Conservation (phyloP, 2,797 vertebrate species). For the Syngnathus rostellatus region DNA sequence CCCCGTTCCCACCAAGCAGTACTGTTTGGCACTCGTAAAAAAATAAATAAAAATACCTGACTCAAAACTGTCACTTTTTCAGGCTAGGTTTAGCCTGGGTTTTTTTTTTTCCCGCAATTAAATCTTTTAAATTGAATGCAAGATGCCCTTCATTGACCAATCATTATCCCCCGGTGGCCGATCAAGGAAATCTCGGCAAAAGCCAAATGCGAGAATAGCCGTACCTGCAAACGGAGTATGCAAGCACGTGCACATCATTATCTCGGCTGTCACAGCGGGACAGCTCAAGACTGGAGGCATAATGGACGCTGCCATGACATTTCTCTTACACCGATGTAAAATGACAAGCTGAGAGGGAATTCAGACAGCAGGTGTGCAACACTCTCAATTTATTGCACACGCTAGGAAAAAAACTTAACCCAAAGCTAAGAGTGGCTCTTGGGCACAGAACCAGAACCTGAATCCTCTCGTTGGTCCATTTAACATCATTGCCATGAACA, state of each 20-base stretch:
- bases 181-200: neutral
- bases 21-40: neutral
- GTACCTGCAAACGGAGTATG: constrained; percentile 1
- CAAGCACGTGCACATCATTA: constrained; percentile 9
- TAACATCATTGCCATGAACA: neutral
- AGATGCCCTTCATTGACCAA: neutral
- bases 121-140: too few relatives aligned
- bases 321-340: constrained; percentile 48
- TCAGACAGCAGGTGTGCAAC: constrained; percentile 42
- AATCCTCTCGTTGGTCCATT: neutral
- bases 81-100: neutral
- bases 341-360: constrained; percentile 46
- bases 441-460: neutral
- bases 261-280: constrained; percentile 43
- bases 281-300: constrained; percentile 39
- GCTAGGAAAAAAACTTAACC: constrained; percentile 25
- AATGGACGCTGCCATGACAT: constrained; percentile 51
- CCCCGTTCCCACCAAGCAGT: neutral
- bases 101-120: too few relatives aligned
- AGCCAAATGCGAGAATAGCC: neutral
- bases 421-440: neutral
- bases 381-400: constrained; percentile 19
- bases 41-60: neutral
- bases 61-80: neutral
- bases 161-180: neutral